phyloP scores from a whole-genome alignment of 2,797 vertebrate genomes.

The Varecia variegata region DNA sequence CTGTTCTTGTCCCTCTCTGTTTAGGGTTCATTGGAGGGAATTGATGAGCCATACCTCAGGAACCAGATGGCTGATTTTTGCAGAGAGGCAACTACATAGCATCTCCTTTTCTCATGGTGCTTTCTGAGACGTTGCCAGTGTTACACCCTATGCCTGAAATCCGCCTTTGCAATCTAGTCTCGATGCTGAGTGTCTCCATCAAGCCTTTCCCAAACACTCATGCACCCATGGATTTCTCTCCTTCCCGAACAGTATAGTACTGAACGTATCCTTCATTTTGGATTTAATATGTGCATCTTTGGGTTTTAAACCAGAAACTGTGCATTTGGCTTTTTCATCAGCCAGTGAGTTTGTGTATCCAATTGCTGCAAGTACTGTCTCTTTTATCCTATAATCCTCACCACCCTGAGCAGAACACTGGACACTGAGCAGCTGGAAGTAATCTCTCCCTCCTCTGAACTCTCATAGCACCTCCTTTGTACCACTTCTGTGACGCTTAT shows the following conservation, averaged over 20 bases:
- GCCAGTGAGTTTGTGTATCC: background rate
- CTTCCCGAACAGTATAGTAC: background rate
- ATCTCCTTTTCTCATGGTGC: background rate
- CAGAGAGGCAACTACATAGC: background rate
- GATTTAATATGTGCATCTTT: background rate
- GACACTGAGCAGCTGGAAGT: conserved; percentile 14
- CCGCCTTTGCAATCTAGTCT: background rate
- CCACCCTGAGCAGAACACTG: background rate
- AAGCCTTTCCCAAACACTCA: background rate
- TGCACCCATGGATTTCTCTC: background rate
- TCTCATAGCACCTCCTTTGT: background rate
- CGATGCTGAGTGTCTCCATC: background rate
- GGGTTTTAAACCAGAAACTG: conserved; percentile 7
- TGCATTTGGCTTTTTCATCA: background rate
- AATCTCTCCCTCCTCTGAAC: background rate
- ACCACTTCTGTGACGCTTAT: conserved; percentile 4
- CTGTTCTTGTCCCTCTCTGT: background rate
- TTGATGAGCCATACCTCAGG: background rate
- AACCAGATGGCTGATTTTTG: background rate
- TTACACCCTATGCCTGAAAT: background rate
- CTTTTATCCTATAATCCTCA: background rate
- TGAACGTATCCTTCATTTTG: background rate
- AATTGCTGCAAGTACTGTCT: background rate
- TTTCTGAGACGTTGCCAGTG: background rate
- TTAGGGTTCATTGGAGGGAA: background rate